Evolutionary conservation across 2,797 vertebrate genomes (phyloP).

Genomic region (Sebastes steindachneri): DNA sequence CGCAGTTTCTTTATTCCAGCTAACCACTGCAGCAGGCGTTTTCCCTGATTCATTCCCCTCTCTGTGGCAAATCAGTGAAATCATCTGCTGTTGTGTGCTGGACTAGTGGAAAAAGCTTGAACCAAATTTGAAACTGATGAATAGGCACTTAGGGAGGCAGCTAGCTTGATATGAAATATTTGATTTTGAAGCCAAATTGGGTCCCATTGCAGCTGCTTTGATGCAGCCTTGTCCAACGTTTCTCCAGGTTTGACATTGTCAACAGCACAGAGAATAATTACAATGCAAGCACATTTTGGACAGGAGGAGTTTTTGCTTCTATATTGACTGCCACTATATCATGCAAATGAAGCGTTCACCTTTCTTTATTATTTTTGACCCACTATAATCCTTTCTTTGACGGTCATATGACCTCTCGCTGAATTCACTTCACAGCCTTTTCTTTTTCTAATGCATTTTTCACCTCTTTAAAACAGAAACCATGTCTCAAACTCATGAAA

Average conservation of each 20-base stretch:
- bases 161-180: neutral
- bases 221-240: neutral
- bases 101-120: neutral
- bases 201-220: neutral
- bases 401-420: neutral
- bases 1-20: neutral
- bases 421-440: neutral
- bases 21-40: slow-evolving; percentile 11
- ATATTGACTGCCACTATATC: neutral
- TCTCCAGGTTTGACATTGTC: neutral
- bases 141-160: slow-evolving; percentile 1
- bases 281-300: neutral
- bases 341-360: neutral
- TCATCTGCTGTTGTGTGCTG: neutral
- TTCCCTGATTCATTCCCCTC: slow-evolving; percentile 39
- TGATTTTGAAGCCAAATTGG: neutral
- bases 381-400: neutral
- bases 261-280: neutral
- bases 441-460: neutral
- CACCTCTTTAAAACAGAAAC: slow-evolving; percentile 11
- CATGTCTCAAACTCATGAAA: slow-evolving; percentile 29
- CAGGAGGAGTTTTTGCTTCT: neutral
- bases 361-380: neutral
- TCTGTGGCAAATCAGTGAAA: slow-evolving; percentile 33
- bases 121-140: slow-evolving; percentile 3